Conservation (phyloP, 2,113 vertebrate species). For the Copsychus sechellarum region DNA sequence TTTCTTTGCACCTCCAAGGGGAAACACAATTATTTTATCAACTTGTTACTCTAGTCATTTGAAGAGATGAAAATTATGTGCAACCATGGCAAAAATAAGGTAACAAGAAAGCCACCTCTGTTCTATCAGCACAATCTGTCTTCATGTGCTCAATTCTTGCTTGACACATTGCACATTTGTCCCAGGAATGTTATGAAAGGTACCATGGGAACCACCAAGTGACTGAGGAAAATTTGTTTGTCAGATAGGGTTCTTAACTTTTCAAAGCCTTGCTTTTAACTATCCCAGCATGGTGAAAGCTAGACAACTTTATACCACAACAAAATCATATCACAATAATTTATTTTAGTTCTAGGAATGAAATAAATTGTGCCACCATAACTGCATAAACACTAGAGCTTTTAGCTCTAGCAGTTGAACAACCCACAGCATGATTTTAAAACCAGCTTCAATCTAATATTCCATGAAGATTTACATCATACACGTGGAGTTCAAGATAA, state of each 20-base stretch:
- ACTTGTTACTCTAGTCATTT: neutral
- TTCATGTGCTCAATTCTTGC: neutral
- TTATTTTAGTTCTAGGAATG: neutral
- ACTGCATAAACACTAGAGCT: neutral
- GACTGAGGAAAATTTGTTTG: neutral
- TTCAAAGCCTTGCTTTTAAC: neutral
- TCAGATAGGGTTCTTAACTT: neutral
- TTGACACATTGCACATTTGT: neutral
- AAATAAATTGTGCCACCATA: neutral
- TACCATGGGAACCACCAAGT: neutral
- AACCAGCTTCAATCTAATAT: neutral
- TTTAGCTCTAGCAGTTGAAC: neutral
- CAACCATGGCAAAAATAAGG: neutral
- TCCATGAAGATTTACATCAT: neutral
- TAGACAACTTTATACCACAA: neutral
- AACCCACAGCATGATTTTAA: neutral
- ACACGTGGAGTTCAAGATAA: neutral
- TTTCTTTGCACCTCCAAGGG: neutral
- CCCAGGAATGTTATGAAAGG: neutral
- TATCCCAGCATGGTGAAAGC: neutral
- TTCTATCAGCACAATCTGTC: neutral
- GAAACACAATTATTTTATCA: neutral
- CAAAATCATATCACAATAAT: neutral
- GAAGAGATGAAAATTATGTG: neutral
- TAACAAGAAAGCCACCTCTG: neutral